Percentiles rank a stretch among this genome's conserved stretches.
Evolutionary conservation across 2,797 vertebrate genomes (phyloP).

Genomic region (Odontamblyopus lacepedii): DNA sequence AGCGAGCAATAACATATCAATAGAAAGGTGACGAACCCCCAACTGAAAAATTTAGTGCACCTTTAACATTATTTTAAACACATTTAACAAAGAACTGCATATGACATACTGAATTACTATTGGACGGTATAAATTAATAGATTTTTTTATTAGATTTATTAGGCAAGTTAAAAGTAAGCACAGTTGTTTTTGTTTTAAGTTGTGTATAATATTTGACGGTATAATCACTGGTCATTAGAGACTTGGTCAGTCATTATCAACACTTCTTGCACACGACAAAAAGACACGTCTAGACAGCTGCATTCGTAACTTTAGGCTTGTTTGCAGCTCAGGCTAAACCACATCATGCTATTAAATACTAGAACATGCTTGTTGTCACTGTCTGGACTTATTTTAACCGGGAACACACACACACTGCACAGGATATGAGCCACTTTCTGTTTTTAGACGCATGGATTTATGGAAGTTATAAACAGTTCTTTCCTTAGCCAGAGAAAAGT

Average conservation of each 20-base stretch:
- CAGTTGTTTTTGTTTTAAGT: too few relatives aligned
- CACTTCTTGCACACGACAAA: background rate
- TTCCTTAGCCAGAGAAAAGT: background rate
- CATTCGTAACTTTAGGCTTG: slow-evolving; percentile 7
- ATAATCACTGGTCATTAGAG: slow-evolving; percentile 35
- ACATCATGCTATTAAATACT: slow-evolving; percentile 27
- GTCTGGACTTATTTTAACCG: slow-evolving; percentile 20
- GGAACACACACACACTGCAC: slow-evolving; percentile 1
- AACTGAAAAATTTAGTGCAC: too few relatives aligned
- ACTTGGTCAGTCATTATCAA: slow-evolving; percentile 38
- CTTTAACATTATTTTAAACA: too few relatives aligned
- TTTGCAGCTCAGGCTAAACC: slow-evolving; percentile 13
- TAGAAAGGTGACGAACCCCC: too few relatives aligned
- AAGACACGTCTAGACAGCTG: slow-evolving; percentile 26
- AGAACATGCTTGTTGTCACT: slow-evolving; percentile 19
- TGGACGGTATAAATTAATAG: too few relatives aligned
- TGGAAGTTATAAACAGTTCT: background rate
- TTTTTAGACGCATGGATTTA: slow-evolving; percentile 16
- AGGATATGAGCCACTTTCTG: slow-evolving; percentile 31
- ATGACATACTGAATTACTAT: too few relatives aligned
- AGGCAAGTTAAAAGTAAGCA: too few relatives aligned
- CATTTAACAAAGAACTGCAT: too few relatives aligned
- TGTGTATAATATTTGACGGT: too few relatives aligned
- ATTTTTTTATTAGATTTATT: too few relatives aligned
- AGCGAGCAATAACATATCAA: too few relatives aligned